phyloP scores from a whole-genome alignment of 1,140 invertebrate genomes.

The Lycorma delicatula region DNA sequence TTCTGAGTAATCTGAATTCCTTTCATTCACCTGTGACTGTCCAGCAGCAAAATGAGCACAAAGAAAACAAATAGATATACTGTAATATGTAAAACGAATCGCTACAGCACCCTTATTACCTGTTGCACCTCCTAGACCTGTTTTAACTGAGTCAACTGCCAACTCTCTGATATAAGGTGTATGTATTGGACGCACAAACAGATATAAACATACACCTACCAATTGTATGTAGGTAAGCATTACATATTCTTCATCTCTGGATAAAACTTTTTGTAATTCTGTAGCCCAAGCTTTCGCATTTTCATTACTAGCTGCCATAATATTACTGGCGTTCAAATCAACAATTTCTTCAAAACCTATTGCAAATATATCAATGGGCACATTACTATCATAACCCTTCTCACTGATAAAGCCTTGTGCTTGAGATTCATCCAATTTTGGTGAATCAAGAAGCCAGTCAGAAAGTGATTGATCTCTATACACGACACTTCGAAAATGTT shows the following conservation, averaged over 20 bases:
- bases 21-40: conserved; percentile 49
- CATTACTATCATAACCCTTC: not conserved
- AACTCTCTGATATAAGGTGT: conserved; percentile 85
- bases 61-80: conserved; percentile 81
- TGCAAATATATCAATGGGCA: conserved; percentile 83
- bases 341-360: conserved; percentile 99
- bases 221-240: conserved; percentile 91
- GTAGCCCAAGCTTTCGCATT: conserved; percentile 95
- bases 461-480: conserved; percentile 89
- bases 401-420: not conserved
- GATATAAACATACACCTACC: conserved; percentile 94
- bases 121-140: conserved; percentile 89
- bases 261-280: conserved; percentile 88
- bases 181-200: conserved; percentile 84
- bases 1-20: conserved; percentile 94
- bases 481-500: conserved; percentile 93
- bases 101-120: conserved; percentile 70
- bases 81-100: conserved; percentile 83
- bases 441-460: conserved; percentile 88
- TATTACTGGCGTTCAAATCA: conserved; percentile 97
- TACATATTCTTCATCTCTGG: conserved; percentile 80
- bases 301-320: conserved; percentile 85
- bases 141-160: conserved; percentile 92
- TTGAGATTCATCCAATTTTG: not conserved
- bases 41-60: conserved; percentile 24